These are phyloP conservation scores for Megamerina dolium DNA, from an alignment of 2,888 invertebrate species.

Conservation along the genomic window DNA sequence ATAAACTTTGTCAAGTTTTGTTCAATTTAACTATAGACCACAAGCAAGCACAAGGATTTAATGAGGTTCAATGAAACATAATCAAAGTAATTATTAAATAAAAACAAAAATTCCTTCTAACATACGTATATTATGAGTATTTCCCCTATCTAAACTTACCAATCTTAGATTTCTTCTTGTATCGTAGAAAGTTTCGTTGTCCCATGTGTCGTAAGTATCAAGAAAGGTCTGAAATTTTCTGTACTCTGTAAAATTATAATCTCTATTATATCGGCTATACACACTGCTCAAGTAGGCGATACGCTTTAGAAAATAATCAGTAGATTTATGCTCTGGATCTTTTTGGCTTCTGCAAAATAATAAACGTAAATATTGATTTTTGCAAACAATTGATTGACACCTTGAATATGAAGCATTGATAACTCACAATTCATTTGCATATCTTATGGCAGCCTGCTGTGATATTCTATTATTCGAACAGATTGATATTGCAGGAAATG, in stretches of 20 bases:
- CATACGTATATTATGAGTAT: no score
- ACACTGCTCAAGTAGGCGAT: slow-evolving; percentile 31
- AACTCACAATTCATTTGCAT: slow-evolving; percentile 49
- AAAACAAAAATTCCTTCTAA: no score
- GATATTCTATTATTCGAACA: slow-evolving; percentile 59
- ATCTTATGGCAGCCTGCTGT: slow-evolving; percentile 35
- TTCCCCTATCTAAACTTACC: no score
- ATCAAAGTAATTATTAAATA: no score
- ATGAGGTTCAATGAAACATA: no score
- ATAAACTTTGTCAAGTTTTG: no score
- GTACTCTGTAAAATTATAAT: slow-evolving; percentile 20
- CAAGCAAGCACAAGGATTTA: no score
- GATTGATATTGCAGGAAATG: slow-evolving; percentile 59
- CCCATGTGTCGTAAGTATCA: slow-evolving; percentile 35
- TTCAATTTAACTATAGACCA: no score
- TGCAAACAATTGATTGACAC: background rate
- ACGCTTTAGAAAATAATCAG: slow-evolving; percentile 31
- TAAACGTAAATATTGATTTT: background rate
- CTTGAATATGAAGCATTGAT: background rate
- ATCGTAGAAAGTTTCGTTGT: slow-evolving; percentile 39
- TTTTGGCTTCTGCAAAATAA: slow-evolving; percentile 25
- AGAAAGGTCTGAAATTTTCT: slow-evolving; percentile 37
- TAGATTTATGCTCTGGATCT: slow-evolving; percentile 31
- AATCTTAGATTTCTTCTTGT: slow-evolving; percentile 30
- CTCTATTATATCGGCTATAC: slow-evolving; percentile 24